Base-by-base conservation (phyloP, 2,797 vertebrate genomes). In the Rhadinocentrus ornatus region DNA sequence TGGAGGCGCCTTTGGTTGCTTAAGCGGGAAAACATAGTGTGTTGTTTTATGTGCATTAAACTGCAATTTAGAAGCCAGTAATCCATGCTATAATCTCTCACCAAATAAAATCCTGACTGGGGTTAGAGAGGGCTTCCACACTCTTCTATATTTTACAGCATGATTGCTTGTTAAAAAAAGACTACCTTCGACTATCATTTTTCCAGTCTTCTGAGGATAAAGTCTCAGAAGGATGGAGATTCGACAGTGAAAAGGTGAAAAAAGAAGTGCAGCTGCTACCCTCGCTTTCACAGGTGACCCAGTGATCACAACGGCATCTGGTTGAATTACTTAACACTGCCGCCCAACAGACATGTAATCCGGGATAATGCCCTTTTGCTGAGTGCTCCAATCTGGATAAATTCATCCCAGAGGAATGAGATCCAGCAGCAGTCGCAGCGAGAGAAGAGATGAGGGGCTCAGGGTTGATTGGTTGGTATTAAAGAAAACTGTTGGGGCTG, bases 331-430 rank as follows among this genome's bases (percentile, higher is more conserved):
- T 95, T 93, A 93, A 93, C 90, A 90, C 91, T 87, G 90, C 91
- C 82, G 72, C 92, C 92, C 91, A 86, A 88, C 90, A 91, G 92
- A 91, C 91, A 86, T 94, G 94, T 94, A 95, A 95, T 94, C 94
- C 82, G 66, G 90, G 92, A 94, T 95, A 95, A 95, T 94, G 93
- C 92, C 90, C 85, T 92, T 93, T 94, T 92, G 89, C 90, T 85
- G 94, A 94, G 93, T 92, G 89, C 91, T 93, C 85, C 94, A 94
- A 94, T 95, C 93, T 94, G 90, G 91, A 93, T 94, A 91, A 93
- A 95, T 88, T 90, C 81, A 89, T 89, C 91, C 92, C 87, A 63
- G 73, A 85, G 90, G 89, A 88, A 89, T 84, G 85, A 92, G 88
- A 94, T 94, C 89, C 91, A 90, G 69, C 79, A 76, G 80, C 71